Evolutionary conservation across 2,113 vertebrate genomes (phyloP), one percentile per base, ranked within the genome.

Genomic region (Centropristis striata): DNA sequence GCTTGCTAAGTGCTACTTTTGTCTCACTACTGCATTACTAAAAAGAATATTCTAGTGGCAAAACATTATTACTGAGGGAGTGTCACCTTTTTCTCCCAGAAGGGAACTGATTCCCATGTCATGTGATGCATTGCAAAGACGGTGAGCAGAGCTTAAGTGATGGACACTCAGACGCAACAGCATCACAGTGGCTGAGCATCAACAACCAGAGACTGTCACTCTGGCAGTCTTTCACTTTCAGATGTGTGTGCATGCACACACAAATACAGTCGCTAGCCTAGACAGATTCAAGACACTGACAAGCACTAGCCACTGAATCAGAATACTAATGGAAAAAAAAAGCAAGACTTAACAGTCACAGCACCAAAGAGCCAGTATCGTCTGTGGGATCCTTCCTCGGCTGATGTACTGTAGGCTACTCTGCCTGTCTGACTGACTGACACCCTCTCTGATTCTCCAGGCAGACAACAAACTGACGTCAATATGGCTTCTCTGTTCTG

Each of bases 291-390:
- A 85, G 85, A 80, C 84, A 72, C 75, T 88, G 89, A 92, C 87
- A 90, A 88, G 89, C 83, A 81, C 74, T 93, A 88, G 92, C 92
- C 92, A 91, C 88, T 88, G 85, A 92, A 91, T 93, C 83, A 81
- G 90, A 93, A 90, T 88, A 91, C 85, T 89, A 93, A 89, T 92
- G 73, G 81, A 64, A 70, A 51, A 71, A 87, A 77, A 87, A 53
- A 59, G 66, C 4, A 39, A 75, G 63, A 86, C 68, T 79, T 77
- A 81, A 87, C 84, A 87, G 80, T 67, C 79, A 54, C 81, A 59
- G 84, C 90, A 89, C 81, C 90, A 90, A 90, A 93, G 86, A 91
- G 86, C 66, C 77, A 69, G 81, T 63, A 83, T 75, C 55, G 58
- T 91, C 89, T 86, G 78, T 60, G 80, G 85, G 79, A 86, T 89